Evolutionary conservation across 1,140 invertebrate genomes (phyloP), one percentile per base, ranked within the genome.

Genomic region (Platyura marginata): DNA sequence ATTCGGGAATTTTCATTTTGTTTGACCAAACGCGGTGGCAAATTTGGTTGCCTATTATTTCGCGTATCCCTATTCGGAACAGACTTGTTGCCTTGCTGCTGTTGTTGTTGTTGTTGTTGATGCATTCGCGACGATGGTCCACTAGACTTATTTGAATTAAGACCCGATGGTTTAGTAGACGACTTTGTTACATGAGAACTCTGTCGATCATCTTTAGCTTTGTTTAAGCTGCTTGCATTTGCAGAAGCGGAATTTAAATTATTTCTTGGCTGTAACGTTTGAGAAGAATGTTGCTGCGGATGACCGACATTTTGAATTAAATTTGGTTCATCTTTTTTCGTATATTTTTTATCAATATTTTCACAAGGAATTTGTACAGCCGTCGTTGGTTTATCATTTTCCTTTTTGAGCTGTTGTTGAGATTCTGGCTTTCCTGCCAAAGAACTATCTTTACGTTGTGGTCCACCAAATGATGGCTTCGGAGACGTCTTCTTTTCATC

Each of bases 21-120:
- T 52, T 81, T 85, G n/a, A 76, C 80, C 50, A 90, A 77, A 34
- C 86, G 69, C 1, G 86, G 86, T 2, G 85, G 76, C 9, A 89
- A 61, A 51, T 79, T 81, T 46, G 44, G 42, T 48, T 64, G 10
- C 39, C 13, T 9, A 11, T 18, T 19, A 19, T 9, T 13, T 36
- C 10, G 10, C 15, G 9, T 16, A 16, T 36, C 34, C 34, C 19
- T 19, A 39, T 20, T 21, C 8, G 46, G 21, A 39, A 21, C 35
- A 44, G 46, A 33, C 38, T 21, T 19, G 32, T n/a, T 23, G 36
- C n/a, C 21, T 23, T 45, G 44, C 43, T 38, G 18, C 33, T 25
- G 34, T 32, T 35, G 41, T 37, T 21, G 38, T 21, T 33, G n/a
- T 22, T 32, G 19, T 16, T 43, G 42, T 23, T 36, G 42, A 18